Evolutionary conservation across 1,140 invertebrate genomes (phyloP), one percentile per base, ranked within the genome.

Genomic region (Steinernema khuongi): DNA sequence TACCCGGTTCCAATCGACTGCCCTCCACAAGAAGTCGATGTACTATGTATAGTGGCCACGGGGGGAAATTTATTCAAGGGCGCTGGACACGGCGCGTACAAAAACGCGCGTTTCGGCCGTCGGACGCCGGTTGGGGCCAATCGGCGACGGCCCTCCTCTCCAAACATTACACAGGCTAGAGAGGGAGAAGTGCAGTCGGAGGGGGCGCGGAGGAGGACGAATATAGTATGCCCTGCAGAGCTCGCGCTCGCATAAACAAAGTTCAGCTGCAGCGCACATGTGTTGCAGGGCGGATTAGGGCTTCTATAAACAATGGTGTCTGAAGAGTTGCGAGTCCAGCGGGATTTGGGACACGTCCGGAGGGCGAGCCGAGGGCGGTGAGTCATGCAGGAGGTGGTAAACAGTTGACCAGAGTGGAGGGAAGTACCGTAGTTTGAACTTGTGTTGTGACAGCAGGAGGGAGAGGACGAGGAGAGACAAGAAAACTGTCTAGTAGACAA

Each of bases 81-180:
- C n/a, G 7, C 36, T 41, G 7, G 7, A n/a, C 36, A n/a, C n/a
- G 7, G 36, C 7, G 7, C 7, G 14, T 60, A 60, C 50, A 60
- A 60, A 60, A 60, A 60, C 50, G 36, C 36, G 36, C 36, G n/a
- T 7, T 22, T 60, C 50, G 50, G 4, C 26, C 50, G 19, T 22
- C 50, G 50, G n/a, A n/a, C n/a, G n/a, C n/a, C n/a, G n/a, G n/a
- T n/a, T n/a, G n/a, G n/a, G n/a, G n/a, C 36, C 36, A 41, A 11
- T 41, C 36, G 36, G n/a, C 36, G 7, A 41, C 36, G 36, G 36
- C 7, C 36, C 50, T 14, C 4, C 26, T 60, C 50, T 60, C 50
- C 22, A 60, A 60, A 60, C 50, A 60, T 60, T 60, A 60, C 50
- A 60, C 50, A 60, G 19, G 50, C 36, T n/a, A 41, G n/a, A 41